Evolutionary conservation across 2,888 invertebrate genomes (phyloP), one percentile per base, ranked within the genome.

Genomic region (Trichogramma dendrolimi): DNA sequence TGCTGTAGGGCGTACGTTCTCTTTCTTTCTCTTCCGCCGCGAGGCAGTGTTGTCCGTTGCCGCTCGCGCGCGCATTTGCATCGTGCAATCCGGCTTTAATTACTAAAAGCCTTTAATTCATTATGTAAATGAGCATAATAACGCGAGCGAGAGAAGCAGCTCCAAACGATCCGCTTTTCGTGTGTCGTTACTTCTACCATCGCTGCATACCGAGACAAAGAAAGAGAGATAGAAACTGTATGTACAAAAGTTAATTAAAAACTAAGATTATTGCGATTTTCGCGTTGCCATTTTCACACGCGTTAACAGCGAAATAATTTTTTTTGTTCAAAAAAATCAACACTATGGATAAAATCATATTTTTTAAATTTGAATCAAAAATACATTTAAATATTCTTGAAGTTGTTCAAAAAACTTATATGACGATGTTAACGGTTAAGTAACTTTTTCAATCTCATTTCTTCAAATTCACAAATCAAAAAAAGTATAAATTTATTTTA

Each of bases 121-220:
- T 76, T 75, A 76, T 76, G 74, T 71, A 74, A 76, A 75, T 76
- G 67, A 68, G 67, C 69, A 70, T 71, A 73, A 73, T 71, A 72
- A 71, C 70, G 73, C 71, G 72, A 72, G 71, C 70, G 73, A 70
- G 72, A 67, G 71, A 73, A 69, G 68, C 71, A 67, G 69, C 27
- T 3, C 27, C 69, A 70, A 69, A 71, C 70, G 70, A 74, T 72
- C 72, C 71, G 68, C 71, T 67, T 59, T 52, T 60, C 54, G 57
- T 48, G 11, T 61, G 52, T 60, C 56, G 14, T 55, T 39, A 14
- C 40, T 14, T 56, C 57, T 50, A 56, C 50, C 63, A 49, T 49
- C 54, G 4, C 27, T 42, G 41, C 39, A 39, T 11, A 40, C 55
- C 42, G 14, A 14, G 50, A 39, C n/a, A 44, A 27, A 50, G 41